phyloP scores from a whole-genome alignment of 2,113 vertebrate genomes.

The Halichoeres trimaculatus region DNA sequence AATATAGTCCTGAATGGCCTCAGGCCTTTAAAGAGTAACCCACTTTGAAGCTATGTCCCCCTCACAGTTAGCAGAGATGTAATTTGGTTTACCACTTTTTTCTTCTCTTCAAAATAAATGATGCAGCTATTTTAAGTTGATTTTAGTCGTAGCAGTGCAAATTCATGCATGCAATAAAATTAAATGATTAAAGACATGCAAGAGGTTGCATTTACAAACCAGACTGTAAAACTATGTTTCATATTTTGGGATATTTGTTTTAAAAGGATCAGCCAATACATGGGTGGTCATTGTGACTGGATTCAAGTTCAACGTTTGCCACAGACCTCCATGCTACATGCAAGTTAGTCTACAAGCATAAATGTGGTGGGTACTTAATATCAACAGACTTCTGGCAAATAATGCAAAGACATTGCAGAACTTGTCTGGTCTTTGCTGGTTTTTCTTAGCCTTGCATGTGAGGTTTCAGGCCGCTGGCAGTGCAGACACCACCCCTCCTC shows the following conservation, averaged over 20 bases:
- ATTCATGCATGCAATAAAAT: constrained; percentile 5
- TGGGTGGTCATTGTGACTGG: constrained; percentile 34
- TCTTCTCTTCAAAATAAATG: constrained; percentile 45
- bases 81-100: constrained; percentile 47
- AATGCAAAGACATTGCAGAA: background rate
- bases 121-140: constrained; percentile 16
- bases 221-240: background rate
- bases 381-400: constrained; percentile 37
- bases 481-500: constrained; percentile 71
- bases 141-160: constrained; percentile 28
- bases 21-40: constrained; percentile 45
- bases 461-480: constrained; percentile 61
- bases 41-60: constrained; percentile 37
- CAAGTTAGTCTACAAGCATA: background rate
- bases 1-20: constrained; percentile 61
- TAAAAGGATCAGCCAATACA: constrained; percentile 18
- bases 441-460: constrained; percentile 27
- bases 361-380: constrained; percentile 29
- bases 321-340: constrained; percentile 31
- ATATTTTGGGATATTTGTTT: background rate
- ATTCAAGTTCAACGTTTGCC: constrained; percentile 57
- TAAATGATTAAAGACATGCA: background rate
- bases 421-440: background rate
- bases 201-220: background rate
- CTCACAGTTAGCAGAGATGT: constrained; percentile 27